Percentiles rank a stretch among this genome's conserved stretches.
These are phyloP conservation scores for Daphoenositta chrysoptera DNA, from an alignment of 2,113 vertebrate genomes.

Conservation along the genomic window DNA sequence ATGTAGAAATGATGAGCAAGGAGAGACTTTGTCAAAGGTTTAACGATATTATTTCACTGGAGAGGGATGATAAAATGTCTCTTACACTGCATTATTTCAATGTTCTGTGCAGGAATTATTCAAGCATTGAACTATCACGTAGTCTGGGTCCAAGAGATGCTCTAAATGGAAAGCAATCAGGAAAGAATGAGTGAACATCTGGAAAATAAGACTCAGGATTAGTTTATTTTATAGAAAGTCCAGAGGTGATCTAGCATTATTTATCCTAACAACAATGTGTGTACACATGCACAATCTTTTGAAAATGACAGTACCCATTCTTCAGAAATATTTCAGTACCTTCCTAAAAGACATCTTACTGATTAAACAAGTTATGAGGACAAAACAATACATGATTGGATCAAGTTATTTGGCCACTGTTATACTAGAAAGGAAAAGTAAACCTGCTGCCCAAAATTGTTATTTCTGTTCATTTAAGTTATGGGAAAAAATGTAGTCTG, in stretches of 20 bases:
- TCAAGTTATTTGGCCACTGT: background rate
- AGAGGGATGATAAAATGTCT: background rate
- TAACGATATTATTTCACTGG: background rate
- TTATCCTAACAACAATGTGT: background rate
- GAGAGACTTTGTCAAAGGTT: background rate
- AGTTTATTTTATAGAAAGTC: background rate
- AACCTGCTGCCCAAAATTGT: background rate
- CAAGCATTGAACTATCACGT: rapidly evolving
- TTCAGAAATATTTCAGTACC: background rate
- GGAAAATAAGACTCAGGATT: background rate
- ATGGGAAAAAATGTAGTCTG: background rate
- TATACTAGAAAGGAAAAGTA: background rate
- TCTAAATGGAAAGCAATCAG: background rate
- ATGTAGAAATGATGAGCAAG: background rate
- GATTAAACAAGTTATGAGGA: background rate
- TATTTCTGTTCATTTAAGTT: background rate
- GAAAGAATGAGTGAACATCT: background rate
- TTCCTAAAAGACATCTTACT: background rate
- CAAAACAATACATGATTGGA: background rate
- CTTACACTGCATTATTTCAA: background rate
- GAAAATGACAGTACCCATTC: background rate
- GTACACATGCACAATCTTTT: background rate
- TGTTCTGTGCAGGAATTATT: background rate
- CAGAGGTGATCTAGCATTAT: background rate
- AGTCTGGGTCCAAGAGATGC: background rate